A percentile compares a stretch with the other conserved stretches of the same genome.
Conservation (phyloP, 2,113 vertebrate species). For the Ochotona princeps region DNA sequence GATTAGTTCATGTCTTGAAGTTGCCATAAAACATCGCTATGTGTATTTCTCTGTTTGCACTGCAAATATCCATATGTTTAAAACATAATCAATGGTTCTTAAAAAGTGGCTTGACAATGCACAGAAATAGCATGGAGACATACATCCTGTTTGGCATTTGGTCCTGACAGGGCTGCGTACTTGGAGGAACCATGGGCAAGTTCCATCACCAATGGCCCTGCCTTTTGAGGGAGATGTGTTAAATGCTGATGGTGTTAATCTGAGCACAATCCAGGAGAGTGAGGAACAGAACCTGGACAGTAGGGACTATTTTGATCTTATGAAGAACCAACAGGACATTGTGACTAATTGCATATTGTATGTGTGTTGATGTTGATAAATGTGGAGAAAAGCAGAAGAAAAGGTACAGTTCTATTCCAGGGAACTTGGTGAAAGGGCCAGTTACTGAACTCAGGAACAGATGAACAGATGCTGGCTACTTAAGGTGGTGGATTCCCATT, state of each 20-base stretch:
- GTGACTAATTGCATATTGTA: not conserved
- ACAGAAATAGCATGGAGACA: not conserved
- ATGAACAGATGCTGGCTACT: not conserved
- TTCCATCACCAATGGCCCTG: no score
- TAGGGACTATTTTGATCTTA: not conserved
- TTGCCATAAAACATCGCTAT: not conserved
- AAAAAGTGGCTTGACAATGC: not conserved
- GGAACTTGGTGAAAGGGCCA: not conserved
- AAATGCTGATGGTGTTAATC: not conserved
- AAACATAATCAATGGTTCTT: not conserved
- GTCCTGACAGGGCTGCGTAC: not conserved
- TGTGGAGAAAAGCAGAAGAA: not conserved
- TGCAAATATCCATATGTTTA: not conserved
- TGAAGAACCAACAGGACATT: not conserved
- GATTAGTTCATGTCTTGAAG: not conserved
- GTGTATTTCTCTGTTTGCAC: not conserved
- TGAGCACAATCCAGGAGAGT: not conserved
- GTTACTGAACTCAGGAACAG: not conserved
- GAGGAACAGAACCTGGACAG: not conserved
- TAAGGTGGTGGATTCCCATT: not conserved
- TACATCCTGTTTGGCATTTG: not conserved
- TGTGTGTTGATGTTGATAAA: fast-evolving
- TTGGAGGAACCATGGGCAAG: not conserved
- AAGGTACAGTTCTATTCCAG: not conserved
- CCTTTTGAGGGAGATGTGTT: not conserved